Evolutionary conservation across 2,888 invertebrate species (phyloP).

Genomic region (Morpho achilles): DNA sequence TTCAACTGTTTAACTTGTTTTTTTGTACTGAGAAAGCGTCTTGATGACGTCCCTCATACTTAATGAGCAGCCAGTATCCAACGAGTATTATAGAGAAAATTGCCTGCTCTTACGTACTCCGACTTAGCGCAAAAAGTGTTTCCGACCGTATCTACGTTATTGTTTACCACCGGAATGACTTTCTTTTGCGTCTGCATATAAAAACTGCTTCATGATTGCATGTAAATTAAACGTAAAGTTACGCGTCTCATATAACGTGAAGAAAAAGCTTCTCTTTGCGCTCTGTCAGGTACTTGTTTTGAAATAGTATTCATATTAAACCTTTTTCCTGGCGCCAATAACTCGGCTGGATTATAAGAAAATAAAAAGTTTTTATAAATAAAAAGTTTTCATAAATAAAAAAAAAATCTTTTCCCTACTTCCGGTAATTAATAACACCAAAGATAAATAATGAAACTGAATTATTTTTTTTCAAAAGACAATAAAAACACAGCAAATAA

Average conservation of each 20-base stretch:
- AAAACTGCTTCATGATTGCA: slow-evolving; percentile 17
- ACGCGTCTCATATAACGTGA: slow-evolving; percentile 18
- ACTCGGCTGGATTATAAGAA: not conserved
- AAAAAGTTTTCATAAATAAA: too few species aligned
- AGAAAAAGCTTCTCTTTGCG: slow-evolving; percentile 44
- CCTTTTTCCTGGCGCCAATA: not conserved
- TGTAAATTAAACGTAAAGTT: slow-evolving; percentile 14
- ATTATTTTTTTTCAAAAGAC: too few species aligned
- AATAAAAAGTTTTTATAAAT: too few species aligned
- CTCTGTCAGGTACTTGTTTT: slow-evolving; percentile 40
- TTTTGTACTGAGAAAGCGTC: slow-evolving; percentile 72
- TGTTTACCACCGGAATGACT: slow-evolving; percentile 71
- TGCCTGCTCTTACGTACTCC: slow-evolving; percentile 67
- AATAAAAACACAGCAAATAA: too few species aligned
- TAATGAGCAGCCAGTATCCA: slow-evolving; percentile 76
- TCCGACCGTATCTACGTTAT: slow-evolving; percentile 60
- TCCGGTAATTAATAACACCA: too few species aligned
- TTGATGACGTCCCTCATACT: slow-evolving; percentile 77
- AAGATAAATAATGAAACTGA: too few species aligned
- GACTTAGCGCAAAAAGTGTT: slow-evolving; percentile 63
- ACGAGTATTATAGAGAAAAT: slow-evolving; percentile 66
- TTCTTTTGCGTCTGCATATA: slow-evolving; percentile 55
- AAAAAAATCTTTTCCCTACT: too few species aligned
- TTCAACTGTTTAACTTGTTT: slow-evolving; percentile 67
- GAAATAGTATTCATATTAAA: slow-evolving; percentile 10